Base-by-base conservation (phyloP, 2,113 vertebrate species). In the Paraplagusia blochii region DNA sequence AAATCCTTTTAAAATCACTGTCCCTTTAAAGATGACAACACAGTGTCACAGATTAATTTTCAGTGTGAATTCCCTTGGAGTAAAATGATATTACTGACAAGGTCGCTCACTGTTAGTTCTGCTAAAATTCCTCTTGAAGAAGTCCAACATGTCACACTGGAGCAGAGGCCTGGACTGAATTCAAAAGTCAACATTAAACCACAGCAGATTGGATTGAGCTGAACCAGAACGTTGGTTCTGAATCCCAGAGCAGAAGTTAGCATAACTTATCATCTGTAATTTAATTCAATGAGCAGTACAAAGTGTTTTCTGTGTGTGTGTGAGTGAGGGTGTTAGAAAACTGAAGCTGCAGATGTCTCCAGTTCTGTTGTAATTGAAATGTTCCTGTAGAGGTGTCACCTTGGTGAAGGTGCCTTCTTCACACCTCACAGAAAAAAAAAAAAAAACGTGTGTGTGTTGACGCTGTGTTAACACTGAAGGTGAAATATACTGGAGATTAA, bases 121-220 rank as follows among this genome's bases (percentile, higher is more conserved):
- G 33, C 8, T 15, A 56, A 29, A 55, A 57, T 65, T 61, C 58
- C 52, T 71, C 33, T 69, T 72, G 49, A 36, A 35, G 57, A 63
- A 69, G 60, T 36, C 6, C n/a, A 9, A 1, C 56, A 36, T 44
- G 64, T 34, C 58, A 42, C 22, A 6, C 3, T 6, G 6, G 22
- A 40, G 44, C 43, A 35, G 47, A 63, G 57, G 34, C 29, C 35
- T 40, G 51, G 22, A 33, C 38, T 51, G 68, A 59, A 78, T 81
- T 47, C 54, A 34, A 63, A 69, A 81, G 51, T 47, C 61, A 54
- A 59, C n/a, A 69, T 78, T 72, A 69, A 29, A 17, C 40, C 48
- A 14, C 47, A 33, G 52, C 44, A 68, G 71, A 68, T 62, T 49
- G 55, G 52, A 46, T 19, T 18, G 7, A 39, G 7, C 50, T 16